A percentile compares a stretch with the other conserved stretches of the same genome.
Evolutionary conservation across 2,888 invertebrate genomes (phyloP).

Genomic region (Therioaphis trifolii): DNA sequence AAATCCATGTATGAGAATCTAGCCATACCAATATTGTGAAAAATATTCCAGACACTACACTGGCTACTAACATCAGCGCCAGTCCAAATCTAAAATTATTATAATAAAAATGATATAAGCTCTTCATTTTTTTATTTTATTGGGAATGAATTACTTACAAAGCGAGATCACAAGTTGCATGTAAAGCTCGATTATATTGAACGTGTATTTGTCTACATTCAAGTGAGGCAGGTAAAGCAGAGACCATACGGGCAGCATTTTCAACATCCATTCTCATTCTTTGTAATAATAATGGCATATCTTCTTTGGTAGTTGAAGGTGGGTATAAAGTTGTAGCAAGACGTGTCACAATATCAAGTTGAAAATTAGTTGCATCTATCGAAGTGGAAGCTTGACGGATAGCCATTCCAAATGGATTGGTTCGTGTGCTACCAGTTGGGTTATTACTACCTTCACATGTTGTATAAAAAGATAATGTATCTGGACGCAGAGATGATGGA

Average conservation of each 20-base stretch:
- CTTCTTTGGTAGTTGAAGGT: constrained; percentile 68
- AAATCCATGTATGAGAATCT: constrained; percentile 97
- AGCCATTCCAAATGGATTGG: constrained; percentile 84
- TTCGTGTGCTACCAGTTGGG: constrained; percentile 73
- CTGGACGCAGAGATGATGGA: constrained; percentile 70
- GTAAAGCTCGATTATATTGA: constrained; percentile 83
- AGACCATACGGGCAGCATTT: constrained; percentile 71
- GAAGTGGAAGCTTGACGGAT: constrained; percentile 70
- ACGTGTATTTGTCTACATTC: constrained; percentile 87
- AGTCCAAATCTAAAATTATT: constrained; percentile 73
- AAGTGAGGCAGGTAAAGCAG: constrained; percentile 77
- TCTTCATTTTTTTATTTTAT: background rate
- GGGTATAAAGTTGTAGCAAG: constrained; percentile 72
- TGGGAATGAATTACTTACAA: constrained; percentile 70
- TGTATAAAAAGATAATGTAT: constrained; percentile 82
- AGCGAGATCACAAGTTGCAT: constrained; percentile 85
- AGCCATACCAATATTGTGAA: constrained; percentile 93
- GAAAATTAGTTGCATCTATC: constrained; percentile 70
- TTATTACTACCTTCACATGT: constrained; percentile 75
- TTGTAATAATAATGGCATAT: constrained; percentile 71
- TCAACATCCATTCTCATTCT: constrained; percentile 83
- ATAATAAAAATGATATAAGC: constrained; percentile 15
- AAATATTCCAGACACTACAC: constrained; percentile 86
- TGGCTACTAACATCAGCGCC: constrained; percentile 86
- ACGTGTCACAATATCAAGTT: constrained; percentile 71